phyloP scores from a whole-genome alignment of 2,797 vertebrate species.

The Uromys caudimaculatus region DNA sequence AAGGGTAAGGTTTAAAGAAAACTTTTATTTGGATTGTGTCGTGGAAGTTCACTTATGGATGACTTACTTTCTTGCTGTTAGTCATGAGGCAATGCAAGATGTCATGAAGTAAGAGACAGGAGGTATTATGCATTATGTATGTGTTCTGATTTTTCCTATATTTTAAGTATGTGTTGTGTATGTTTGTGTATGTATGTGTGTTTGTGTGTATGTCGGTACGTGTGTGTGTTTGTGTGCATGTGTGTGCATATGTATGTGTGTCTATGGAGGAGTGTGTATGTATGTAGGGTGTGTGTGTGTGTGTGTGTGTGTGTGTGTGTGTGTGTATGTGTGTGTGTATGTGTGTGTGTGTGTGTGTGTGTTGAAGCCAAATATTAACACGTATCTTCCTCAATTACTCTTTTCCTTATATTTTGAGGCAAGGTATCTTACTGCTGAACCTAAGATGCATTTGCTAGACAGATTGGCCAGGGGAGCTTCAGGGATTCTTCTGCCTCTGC shows the following conservation, averaged over 20 bases:
- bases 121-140: neutral
- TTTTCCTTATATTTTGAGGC: neutral
- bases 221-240: too few species aligned
- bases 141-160: neutral
- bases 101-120: neutral
- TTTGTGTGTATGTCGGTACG: too few species aligned
- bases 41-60: too few species aligned
- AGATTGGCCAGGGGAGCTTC: neutral
- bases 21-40: neutral
- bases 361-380: neutral
- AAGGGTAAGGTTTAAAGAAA: neutral
- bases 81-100: neutral
- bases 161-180: neutral
- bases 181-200: neutral
- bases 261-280: neutral
- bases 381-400: neutral
- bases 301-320: neutral
- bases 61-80: neutral
- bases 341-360: neutral
- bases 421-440: neutral
- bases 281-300: neutral
- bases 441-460: neutral
- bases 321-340: neutral
- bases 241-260: neutral
- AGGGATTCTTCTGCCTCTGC: neutral